Evolutionary conservation across 2,797 vertebrate species (phyloP).

Genomic region (Heliangelus exortis): DNA sequence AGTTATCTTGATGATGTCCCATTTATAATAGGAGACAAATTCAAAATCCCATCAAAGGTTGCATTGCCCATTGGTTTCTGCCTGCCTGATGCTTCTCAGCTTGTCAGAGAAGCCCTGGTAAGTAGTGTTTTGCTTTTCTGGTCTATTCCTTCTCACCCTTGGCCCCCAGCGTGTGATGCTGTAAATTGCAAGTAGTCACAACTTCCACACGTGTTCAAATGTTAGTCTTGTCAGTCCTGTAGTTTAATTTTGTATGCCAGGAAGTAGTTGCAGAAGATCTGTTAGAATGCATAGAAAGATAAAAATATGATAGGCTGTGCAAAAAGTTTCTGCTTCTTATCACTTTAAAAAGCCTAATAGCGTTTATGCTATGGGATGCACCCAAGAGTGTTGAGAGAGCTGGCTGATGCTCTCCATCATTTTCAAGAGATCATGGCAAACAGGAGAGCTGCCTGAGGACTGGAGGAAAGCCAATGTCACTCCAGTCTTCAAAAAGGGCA

Average conservation of each 20-base stretch:
- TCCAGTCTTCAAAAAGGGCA: too few species aligned
- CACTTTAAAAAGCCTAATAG: neutral
- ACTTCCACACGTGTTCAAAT: neutral
- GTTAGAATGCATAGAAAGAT: neutral
- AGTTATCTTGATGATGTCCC: conserved; percentile 98
- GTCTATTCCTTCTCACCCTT: neutral
- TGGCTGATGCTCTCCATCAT: too few species aligned
- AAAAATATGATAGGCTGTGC: neutral
- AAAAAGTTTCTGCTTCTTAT: neutral
- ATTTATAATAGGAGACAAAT: conserved; percentile 97
- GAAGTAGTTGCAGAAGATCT: neutral
- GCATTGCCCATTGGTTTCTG: conserved; percentile 94
- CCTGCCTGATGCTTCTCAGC: conserved; percentile 84
- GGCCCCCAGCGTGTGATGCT: neutral
- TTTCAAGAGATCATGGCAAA: too few species aligned
- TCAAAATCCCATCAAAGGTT: conserved; percentile 93
- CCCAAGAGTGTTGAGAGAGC: too few species aligned
- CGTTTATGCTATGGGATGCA: neutral
- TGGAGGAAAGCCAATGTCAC: too few species aligned
- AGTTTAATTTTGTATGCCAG: neutral
- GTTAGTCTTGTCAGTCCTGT: neutral
- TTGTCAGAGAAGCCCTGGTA: conserved; percentile 87
- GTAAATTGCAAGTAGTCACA: neutral
- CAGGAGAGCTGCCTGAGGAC: too few species aligned
- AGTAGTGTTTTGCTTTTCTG: conserved; percentile 39